Percentiles rank a stretch among this genome's conserved stretches.
Evolutionary conservation across 2,113 vertebrate species (phyloP).

Genomic region (Notothenia coriiceps): DNA sequence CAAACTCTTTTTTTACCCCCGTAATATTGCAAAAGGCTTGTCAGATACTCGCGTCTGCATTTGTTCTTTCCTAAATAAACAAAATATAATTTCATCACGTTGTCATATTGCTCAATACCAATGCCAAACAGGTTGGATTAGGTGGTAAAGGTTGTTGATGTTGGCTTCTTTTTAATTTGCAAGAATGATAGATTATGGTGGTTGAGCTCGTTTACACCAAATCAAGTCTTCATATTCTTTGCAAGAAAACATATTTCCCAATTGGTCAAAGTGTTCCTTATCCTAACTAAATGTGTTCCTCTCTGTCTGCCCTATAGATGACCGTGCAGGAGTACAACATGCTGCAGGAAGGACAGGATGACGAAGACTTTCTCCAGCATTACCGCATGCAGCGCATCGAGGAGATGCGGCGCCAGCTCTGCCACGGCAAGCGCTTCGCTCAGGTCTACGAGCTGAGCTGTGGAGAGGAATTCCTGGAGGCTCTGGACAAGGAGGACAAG

Average conservation of each 20-base stretch:
- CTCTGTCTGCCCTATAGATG: conserved; percentile 81
- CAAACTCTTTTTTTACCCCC: too few relatives aligned
- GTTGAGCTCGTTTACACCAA: too few relatives aligned
- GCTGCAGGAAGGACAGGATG: conserved; percentile 88
- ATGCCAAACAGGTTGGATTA: too few relatives aligned
- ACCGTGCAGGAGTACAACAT: conserved; percentile 92
- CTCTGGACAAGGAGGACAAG: conserved; percentile 93
- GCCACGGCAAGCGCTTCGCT: conserved; percentile 89
- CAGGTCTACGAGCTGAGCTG: conserved; percentile 90
- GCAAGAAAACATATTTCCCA: not conserved
- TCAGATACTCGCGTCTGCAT: too few relatives aligned
- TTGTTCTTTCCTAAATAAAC: too few relatives aligned
- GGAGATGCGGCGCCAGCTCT: conserved; percentile 93
- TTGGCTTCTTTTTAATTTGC: too few relatives aligned
- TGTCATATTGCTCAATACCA: too few relatives aligned
- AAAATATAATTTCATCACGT: too few relatives aligned
- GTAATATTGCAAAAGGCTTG: too few relatives aligned
- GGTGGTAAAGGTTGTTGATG: too few relatives aligned
- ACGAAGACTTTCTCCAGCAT: conserved; percentile 93
- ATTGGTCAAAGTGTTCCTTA: not conserved
- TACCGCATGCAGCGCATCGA: conserved; percentile 98
- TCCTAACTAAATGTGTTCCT: not conserved
- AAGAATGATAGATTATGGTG: too few relatives aligned
- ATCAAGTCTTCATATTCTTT: not conserved
- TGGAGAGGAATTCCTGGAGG: conserved; percentile 93